Evolutionary conservation across 2,797 vertebrate species (phyloP).

Genomic region (Gambusia yucatana): DNA sequence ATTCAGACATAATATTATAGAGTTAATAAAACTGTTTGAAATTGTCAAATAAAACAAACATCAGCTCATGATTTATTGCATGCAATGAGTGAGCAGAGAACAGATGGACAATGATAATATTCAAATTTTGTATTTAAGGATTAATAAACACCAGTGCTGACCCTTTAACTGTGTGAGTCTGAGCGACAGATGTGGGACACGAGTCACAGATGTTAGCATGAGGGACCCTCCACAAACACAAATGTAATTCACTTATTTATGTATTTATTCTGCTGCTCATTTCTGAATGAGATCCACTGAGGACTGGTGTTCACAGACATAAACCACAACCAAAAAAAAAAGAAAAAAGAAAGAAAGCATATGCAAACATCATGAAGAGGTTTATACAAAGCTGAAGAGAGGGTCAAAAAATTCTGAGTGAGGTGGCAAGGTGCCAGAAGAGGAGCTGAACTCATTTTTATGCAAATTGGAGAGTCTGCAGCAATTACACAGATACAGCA

Average conservation of each 20-base stretch:
- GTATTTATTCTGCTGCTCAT: constrained; percentile 8
- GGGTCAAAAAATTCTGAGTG: constrained; percentile 32
- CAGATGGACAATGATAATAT: constrained; percentile 73
- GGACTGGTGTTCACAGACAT: constrained; percentile 6
- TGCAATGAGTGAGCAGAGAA: constrained; percentile 25
- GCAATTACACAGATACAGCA: constrained; percentile 40
- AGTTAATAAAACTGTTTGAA: background rate
- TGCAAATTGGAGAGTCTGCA: constrained; percentile 48
- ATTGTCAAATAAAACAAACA: background rate
- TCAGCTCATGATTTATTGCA: background rate
- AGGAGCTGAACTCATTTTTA: constrained; percentile 62
- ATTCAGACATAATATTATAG: background rate
- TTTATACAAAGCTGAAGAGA: constrained; percentile 34
- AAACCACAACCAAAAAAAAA: constrained; percentile 23
- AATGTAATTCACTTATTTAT: constrained; percentile 1
- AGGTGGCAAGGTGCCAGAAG: constrained; percentile 31
- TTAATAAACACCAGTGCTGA: constrained; percentile 63
- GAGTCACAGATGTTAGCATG: constrained; percentile 30
- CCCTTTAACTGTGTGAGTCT: constrained; percentile 58
- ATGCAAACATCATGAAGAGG: constrained; percentile 29
- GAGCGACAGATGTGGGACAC: constrained; percentile 19
- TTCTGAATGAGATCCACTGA: constrained; percentile 18
- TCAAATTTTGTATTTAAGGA: constrained; percentile 70
- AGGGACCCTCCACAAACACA: constrained; percentile 17
- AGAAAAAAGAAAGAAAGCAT: constrained; percentile 5